Base-by-base conservation (phyloP, 2,888 invertebrate species). In the Slavum lentiscoides region DNA sequence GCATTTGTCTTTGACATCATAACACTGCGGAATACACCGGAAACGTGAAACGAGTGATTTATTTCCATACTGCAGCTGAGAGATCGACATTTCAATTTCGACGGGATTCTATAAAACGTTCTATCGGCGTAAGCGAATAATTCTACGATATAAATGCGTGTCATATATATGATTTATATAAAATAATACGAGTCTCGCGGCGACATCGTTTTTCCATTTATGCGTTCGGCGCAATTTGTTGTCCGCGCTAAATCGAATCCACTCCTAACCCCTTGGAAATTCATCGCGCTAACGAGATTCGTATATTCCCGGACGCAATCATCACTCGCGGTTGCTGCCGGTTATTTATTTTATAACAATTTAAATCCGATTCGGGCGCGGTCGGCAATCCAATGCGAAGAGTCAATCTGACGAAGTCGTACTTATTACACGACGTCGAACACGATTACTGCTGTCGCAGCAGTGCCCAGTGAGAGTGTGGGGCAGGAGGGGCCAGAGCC, bases 71-170 rank as follows among this genome's bases (percentile, higher is more conserved):
- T 30, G 30, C 30, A 30, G 30, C 30, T 30, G 30, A 66, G 17
- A 39, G 17, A 66, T 55, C 55, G 64, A 74, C n/a, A n/a, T 74
- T 74, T 55, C 55, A 39, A 11, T 58, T 17, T 55, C 8, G 21
- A 21, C 21, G 17, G 49, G 39, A 66, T 74, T 30, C 30, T 55
- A 66, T 66, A 55, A 66, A 66, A 39, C 1, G 6, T 7, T 43
- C 58, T 21, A 74, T 74, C 39, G 55, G 30, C 55, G 74, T 74
- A 74, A 66, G 74, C 74, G 66, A 58, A 74, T 74, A 37, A 53
- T 39, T 30, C 30, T 4, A 30, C 30, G 30, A 55, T 66, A 66
- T 74, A 55, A 74, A 66, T 39, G 39, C 39, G 58, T 58, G 11
- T 39, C 30, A 74, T 6, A 37, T 21, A 7, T 7, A 67, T 9